phyloP scores from a whole-genome alignment of 2,113 vertebrate species.

The Electrona antarctica region DNA sequence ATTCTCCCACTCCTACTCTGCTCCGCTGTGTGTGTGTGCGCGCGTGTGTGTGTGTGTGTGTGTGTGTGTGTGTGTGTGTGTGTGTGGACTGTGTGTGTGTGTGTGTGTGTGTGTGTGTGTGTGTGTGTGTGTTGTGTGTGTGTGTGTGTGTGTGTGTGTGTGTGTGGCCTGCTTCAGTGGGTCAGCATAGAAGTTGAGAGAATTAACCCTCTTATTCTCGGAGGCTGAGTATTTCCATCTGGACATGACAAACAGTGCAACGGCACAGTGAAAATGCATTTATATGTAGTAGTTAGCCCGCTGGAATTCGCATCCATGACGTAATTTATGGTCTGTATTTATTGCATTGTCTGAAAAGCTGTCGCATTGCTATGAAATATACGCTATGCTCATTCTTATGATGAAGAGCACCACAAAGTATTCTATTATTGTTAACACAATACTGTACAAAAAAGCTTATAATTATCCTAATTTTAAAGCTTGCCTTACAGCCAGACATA shows the following conservation, averaged over 20 bases:
- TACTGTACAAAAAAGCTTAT: too few species aligned
- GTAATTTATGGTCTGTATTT: too few species aligned
- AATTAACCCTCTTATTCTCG: not conserved
- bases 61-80: not conserved
- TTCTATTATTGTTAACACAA: too few species aligned
- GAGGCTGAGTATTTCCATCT: constrained; percentile 1
- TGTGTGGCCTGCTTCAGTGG: not conserved
- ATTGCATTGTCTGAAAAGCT: too few species aligned
- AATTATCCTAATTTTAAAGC: too few species aligned
- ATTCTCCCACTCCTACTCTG: not conserved
- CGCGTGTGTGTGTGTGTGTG: not conserved
- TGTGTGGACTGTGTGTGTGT: constrained; percentile 1
- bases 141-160: not conserved
- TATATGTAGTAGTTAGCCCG: too few species aligned
- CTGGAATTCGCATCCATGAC: too few species aligned
- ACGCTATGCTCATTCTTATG: too few species aligned
- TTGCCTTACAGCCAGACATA: not conserved
- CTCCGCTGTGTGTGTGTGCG: not conserved
- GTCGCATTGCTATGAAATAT: too few species aligned
- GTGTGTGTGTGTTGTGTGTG: not conserved
- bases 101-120: not conserved
- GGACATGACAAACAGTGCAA: not conserved
- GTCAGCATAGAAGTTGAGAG: not conserved
- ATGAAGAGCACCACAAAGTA: too few species aligned
- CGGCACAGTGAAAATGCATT: not conserved